Base-by-base conservation (phyloP, 2,113 vertebrate genomes). In the Choloepus hoffmanni region DNA sequence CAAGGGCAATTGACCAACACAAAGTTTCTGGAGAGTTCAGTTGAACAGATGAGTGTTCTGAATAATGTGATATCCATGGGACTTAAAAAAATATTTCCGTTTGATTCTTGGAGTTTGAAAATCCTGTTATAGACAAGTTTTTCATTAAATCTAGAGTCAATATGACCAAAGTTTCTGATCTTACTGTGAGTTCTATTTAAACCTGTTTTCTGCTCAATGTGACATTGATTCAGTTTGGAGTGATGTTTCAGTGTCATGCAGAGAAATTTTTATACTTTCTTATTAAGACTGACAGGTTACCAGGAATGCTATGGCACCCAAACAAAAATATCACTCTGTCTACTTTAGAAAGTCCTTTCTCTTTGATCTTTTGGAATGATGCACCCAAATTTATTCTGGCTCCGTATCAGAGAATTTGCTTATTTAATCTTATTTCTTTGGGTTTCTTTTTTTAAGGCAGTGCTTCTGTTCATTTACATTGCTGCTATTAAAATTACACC, bases 201-300 rank as follows among this genome's bases (percentile, higher is more conserved):
- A 76, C 70, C 43, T 55, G 50, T 74, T 78, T 88, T 94, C 50
- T 81, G 30, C 78, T 93, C 90, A 82, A 11, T n/a, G 18, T 93
- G 53, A 77, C 90, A 67, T 84, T 79, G 48, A 50, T 92, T 79
- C 24, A 74, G 68, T 78, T 83, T 43, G 11, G 6, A 81, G 33
- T 76, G 55, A 92, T 86, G 2, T 30, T 95, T 92, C 36, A 30
- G 3, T 82, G 72, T 87, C 76, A 74, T 9, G 40, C 13, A 74
- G 24, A 89, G 19, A 63, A 24, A 85, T 63, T 84, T 89, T 95
- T 79, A 79, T 5, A 79, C 30, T 88, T 87, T 85, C 48, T 79
- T 89, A 73, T 92, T 70, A 92, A 96, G 85, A 87, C 43, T 88
- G 58, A 81, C 91, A 96, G 83, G 30, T 84, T 95, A 74, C 30